These are phyloP conservation scores for Rhinoptilus africanus DNA, from an alignment of 2,113 vertebrate genomes.

Conservation along the genomic window DNA sequence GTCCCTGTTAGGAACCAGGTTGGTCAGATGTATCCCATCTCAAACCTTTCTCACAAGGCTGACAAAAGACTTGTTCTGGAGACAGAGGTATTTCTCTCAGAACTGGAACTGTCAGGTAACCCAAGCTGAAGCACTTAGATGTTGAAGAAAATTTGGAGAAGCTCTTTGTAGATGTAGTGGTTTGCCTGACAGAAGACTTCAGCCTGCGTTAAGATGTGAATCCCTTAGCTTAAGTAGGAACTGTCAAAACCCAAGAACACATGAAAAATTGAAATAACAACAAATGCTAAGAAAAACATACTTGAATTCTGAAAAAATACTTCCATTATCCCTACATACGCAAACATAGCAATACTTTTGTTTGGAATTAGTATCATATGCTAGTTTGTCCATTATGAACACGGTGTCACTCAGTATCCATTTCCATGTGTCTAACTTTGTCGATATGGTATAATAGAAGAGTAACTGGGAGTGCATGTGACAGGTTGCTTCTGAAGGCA, in stretches of 20 bases:
- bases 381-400: neutral
- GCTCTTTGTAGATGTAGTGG: neutral
- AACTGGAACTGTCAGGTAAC: neutral
- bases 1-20: neutral
- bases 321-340: neutral
- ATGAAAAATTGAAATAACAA: neutral
- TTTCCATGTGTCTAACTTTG: neutral
- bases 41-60: neutral
- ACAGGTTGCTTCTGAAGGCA: neutral
- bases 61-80: neutral
- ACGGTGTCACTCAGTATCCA: neutral
- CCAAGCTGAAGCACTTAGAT: neutral
- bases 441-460: neutral
- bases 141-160: neutral
- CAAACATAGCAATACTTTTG: neutral
- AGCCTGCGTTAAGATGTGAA: neutral
- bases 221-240: neutral
- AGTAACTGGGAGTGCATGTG: neutral
- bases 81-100: neutral
- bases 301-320: neutral
- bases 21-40: neutral
- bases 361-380: neutral
- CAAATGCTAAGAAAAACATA: neutral
- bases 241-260: neutral
- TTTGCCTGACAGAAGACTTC: neutral